phyloP scores from a whole-genome alignment of 2,888 invertebrate species.

The Drosophila mimica region DNA sequence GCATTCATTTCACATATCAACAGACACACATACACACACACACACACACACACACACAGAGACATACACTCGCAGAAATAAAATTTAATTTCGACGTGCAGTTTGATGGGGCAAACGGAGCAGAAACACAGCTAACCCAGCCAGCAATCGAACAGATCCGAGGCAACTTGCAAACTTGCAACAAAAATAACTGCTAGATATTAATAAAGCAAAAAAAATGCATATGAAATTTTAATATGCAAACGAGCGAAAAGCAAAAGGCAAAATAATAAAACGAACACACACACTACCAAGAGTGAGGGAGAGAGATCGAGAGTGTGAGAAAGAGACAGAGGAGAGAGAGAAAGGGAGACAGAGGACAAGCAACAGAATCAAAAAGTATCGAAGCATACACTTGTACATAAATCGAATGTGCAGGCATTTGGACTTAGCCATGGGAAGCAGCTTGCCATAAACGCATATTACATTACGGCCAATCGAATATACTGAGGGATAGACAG shows the following conservation, averaged over 20 bases:
- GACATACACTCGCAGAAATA: conserved; percentile 43
- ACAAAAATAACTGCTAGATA: conserved; percentile 79
- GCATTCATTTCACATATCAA: conserved; percentile 53
- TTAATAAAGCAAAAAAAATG: conserved; percentile 75
- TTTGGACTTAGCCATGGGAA: conserved; percentile 47
- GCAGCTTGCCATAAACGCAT: conserved; percentile 57
- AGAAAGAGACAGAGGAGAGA: background rate
- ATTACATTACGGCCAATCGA: conserved; percentile 69
- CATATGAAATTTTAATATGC: conserved; percentile 81
- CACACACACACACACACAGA: conserved; percentile 6
- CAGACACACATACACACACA: conserved; percentile 16
- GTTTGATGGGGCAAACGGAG: conserved; percentile 76
- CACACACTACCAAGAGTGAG: conserved; percentile 1
- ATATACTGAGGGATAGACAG: conserved; percentile 44
- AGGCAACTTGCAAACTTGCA: conserved; percentile 22
- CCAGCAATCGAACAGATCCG: conserved; percentile 51
- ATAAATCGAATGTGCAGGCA: conserved; percentile 55
- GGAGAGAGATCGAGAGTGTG: background rate
- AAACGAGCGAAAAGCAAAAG: conserved; percentile 70
- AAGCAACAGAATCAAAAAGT: conserved; percentile 55
- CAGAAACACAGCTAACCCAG: conserved; percentile 70
- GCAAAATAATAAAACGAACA: conserved; percentile 51
- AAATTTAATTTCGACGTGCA: conserved; percentile 77
- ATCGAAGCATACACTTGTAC: conserved; percentile 53
- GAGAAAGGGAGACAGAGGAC: background rate